Evolutionary conservation across 1,140 invertebrate species (phyloP), one percentile per base, ranked within the genome.

Genomic region (Geopemphigus sp.): DNA sequence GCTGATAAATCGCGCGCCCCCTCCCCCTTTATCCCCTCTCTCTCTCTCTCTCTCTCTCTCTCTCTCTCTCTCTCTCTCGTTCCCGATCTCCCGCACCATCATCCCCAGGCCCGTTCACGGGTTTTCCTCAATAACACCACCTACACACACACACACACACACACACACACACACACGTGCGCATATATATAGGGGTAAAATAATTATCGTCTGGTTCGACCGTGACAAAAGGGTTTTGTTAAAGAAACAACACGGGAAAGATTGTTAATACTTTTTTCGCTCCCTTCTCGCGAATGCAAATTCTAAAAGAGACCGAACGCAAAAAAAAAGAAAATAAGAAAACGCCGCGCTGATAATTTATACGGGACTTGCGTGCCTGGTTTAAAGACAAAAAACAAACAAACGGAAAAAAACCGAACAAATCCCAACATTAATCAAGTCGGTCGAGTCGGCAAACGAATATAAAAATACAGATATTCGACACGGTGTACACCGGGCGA

Each of bases 211-310:
- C 29, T 76, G 72, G 53, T 57, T 54, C 72, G 56, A 57, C 72
- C 26, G 64, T 68, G 64, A 68, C 64, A 76, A 59, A 76, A 76
- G 72, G 72, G 54, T 59, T 59, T 59, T n/a, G 72, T 76, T 59
- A 57, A 45, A 76, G 72, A 76, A 76, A 76, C 72, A 76, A 57
- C 29, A 26, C 32, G 32, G 29, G 24, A 59, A 76, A 56, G 72
- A 76, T 76, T 76, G 72, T 76, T 76, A 76, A 76, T 73, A 73
- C 70, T 73, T 39, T 76, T 76, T 76, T 45, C n/a, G 29, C 32
- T 39, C 72, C 72, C 72, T n/a, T n/a, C n/a, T 76, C 72, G n/a
- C 45, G 64, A 68, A 68, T 47, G 45, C 64, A 68, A 68, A 68
- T 68, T 39, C 50, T 47, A 47, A 47, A 66, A 39, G 32, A 24